Conservation (phyloP, 2,797 vertebrate genomes). For the Staurois parvus region DNA sequence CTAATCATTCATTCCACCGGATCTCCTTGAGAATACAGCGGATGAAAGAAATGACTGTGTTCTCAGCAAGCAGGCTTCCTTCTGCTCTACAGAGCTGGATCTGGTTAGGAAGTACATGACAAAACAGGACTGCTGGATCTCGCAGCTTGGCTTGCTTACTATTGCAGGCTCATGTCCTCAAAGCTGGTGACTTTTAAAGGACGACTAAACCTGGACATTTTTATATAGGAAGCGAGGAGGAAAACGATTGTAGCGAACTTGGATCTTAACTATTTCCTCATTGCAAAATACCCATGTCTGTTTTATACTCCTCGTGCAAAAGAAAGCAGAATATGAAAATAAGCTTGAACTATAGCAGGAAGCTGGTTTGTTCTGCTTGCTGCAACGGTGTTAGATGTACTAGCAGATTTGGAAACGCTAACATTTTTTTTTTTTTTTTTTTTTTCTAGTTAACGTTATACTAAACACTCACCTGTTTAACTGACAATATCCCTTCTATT, state of each 20-base stretch:
- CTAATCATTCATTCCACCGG: slow-evolving; percentile 50
- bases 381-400: no score
- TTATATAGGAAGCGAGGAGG: background rate
- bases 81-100: slow-evolving; percentile 40
- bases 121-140: slow-evolving; percentile 33
- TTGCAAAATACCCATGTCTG: background rate
- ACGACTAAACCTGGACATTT: background rate
- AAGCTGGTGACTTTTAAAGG: background rate
- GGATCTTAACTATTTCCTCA: background rate
- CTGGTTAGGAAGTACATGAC: slow-evolving; percentile 26
- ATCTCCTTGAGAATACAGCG: slow-evolving; percentile 51
- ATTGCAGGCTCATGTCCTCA: background rate
- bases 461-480: no score
- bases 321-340: background rate
- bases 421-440: no score
- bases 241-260: background rate
- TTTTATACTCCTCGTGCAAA: background rate
- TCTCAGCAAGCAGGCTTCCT: slow-evolving; percentile 55
- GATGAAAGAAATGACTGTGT: slow-evolving; percentile 52
- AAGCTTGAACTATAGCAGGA: background rate
- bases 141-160: background rate
- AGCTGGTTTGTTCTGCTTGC: background rate
- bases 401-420: no score
- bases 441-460: no score
- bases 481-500: no score